phyloP scores from a whole-genome alignment of 2,113 vertebrate species.

The Chaetorhynchus papuensis region DNA sequence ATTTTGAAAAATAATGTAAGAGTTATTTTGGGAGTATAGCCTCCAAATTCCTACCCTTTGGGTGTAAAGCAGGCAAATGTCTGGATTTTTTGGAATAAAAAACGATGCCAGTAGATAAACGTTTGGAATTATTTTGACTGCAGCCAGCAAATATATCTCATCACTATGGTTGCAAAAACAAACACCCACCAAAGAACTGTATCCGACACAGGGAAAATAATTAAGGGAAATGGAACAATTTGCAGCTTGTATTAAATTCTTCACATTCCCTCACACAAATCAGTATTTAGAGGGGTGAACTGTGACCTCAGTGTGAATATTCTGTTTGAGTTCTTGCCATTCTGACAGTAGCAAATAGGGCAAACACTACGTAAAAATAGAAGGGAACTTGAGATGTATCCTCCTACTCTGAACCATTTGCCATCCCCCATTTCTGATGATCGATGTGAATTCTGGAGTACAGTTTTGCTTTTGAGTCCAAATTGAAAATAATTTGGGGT shows the following conservation, averaged over 20 bases:
- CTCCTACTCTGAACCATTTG: not conserved
- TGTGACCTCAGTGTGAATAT: not conserved
- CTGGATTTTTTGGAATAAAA: not conserved
- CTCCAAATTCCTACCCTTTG: not conserved
- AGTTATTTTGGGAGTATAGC: not conserved
- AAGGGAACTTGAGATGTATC: not conserved
- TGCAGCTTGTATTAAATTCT: conserved; percentile 25
- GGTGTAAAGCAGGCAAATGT: conserved; percentile 32
- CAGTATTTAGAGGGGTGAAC: not conserved
- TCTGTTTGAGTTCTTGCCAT: not conserved
- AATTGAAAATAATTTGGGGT: not conserved
- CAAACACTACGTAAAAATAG: not conserved
- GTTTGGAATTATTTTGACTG: conserved; percentile 51
- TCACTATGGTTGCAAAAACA: conserved; percentile 65
- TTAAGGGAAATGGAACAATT: conserved; percentile 51
- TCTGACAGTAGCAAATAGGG: not conserved
- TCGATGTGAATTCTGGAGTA: not conserved
- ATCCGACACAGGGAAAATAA: conserved; percentile 37
- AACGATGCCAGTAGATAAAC: conserved; percentile 42
- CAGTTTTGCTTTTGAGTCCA: not conserved
- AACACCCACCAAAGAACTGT: conserved; percentile 40
- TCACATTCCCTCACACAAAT: not conserved
- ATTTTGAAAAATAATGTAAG: not conserved
- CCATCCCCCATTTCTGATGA: not conserved
- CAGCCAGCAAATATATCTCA: conserved; percentile 52